Percentiles rank a stretch among this genome's conserved stretches.
Conservation (phyloP, 2,797 vertebrate genomes). For the Cheirogaleus major region DNA sequence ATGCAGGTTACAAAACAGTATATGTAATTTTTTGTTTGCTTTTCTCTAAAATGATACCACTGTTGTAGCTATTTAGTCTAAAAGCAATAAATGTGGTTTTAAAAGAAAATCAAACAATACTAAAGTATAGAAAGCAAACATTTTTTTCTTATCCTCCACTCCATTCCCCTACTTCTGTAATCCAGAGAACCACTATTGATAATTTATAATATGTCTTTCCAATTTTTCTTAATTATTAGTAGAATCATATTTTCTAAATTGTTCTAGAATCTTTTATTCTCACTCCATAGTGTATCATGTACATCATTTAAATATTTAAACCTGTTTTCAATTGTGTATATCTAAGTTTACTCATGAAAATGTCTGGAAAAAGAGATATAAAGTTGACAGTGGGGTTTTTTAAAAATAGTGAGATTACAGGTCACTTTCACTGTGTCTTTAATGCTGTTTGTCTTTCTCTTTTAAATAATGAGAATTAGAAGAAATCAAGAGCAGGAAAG, state of each 20-base stretch:
- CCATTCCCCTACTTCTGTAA: background rate
- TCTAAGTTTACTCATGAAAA: background rate
- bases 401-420: background rate
- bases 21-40: background rate
- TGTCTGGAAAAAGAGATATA: background rate
- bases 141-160: background rate
- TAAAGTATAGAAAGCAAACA: background rate
- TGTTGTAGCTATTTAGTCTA: background rate
- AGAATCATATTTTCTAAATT: background rate
- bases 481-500: background rate
- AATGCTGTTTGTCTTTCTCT: background rate
- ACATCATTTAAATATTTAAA: constrained; percentile 21
- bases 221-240: constrained; percentile 9
- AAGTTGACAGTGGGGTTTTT: background rate
- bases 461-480: constrained; percentile 39
- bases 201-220: background rate
- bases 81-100: background rate
- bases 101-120: background rate
- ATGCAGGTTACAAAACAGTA: background rate
- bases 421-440: constrained; percentile 5
- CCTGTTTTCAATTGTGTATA: background rate
- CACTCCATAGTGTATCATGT: background rate
- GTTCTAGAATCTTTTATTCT: background rate
- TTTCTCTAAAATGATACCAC: background rate
- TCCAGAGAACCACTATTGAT: background rate